Evolutionary conservation across 2,888 invertebrate species (phyloP), one percentile per base, ranked within the genome.

Genomic region (Heliothis peltigera): DNA sequence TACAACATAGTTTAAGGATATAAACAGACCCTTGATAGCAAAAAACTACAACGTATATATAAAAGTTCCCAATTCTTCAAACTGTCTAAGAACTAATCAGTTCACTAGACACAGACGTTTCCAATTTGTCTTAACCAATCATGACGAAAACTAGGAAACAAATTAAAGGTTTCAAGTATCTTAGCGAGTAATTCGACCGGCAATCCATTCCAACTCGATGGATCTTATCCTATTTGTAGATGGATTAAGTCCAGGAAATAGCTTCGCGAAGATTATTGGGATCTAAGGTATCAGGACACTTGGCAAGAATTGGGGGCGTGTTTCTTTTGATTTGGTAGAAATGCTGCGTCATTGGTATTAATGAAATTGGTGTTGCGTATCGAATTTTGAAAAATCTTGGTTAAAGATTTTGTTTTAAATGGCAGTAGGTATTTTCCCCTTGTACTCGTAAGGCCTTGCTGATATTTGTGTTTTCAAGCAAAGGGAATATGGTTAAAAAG

Each of bases 171-270:
- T 56, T 66, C 62, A 66, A 80, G 67, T 71, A 32, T 72, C 81
- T 71, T 72, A 70, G 53, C 66, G 48, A 81, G 84, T 83, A 83
- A 83, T 84, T 83, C 73, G 82, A 83, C 80, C 73, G 64, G 32
- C 68, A 62, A 81, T 80, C 78, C 70, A 77, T 82, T 80, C 62
- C 70, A 73, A 75, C 64, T 80, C 72, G 53, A 77, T 77, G 82
- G 65, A 69, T 80, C 70, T 79, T 72, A 77, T 81, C 80, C 76
- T 84, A 82, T 85, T 84, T 85, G 79, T 77, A 74, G 80, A 75
- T 80, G 80, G 80, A 85, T 85, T 83, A 85, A 79, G 78, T 60
- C 56, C 70, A 79, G 72, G 68, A 77, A 79, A 76, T 71, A 57
- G 79, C 59, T 65, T 65, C 65, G 47, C 71, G 63, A 39, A 75